These are phyloP conservation scores for Mythimna impura DNA, from an alignment of 2,888 invertebrate genomes.

Conservation along the genomic window DNA sequence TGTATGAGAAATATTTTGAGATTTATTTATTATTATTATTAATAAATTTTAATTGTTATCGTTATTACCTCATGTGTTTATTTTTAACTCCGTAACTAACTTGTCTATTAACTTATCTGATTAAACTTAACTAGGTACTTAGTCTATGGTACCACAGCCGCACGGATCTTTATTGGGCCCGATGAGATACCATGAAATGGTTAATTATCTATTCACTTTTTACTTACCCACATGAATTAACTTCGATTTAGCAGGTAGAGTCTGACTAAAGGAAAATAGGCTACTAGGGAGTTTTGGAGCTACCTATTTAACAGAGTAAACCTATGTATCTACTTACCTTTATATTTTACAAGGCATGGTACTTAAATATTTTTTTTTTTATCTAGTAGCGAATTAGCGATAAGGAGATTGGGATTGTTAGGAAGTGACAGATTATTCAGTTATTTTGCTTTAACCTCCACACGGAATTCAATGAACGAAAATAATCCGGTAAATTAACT, in stretches of 20 bases:
- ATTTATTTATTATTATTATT: conserved; percentile 82
- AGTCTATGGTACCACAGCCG: conserved; percentile 11
- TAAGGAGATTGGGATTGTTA: neutral
- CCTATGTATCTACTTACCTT: too few species aligned
- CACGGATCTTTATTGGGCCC: neutral
- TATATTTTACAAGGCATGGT: too few species aligned
- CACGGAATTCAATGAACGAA: neutral
- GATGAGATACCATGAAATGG: neutral
- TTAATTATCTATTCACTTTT: neutral
- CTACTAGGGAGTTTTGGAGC: neutral
- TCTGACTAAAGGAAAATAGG: conserved; percentile 14
- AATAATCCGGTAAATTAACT: conserved; percentile 6
- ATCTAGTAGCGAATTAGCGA: neutral
- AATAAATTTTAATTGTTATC: conserved; percentile 87
- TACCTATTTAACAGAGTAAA: too few species aligned
- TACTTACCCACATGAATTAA: neutral
- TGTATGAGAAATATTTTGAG: conserved; percentile 80
- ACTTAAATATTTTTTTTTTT: too few species aligned
- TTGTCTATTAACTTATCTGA: conserved; percentile 30
- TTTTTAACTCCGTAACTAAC: conserved; percentile 56
- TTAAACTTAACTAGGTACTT: conserved; percentile 16
- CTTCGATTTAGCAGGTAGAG: neutral
- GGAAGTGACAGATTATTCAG: neutral
- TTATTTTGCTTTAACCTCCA: neutral
- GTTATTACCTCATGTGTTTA: conserved; percentile 76